Conservation (phyloP, 2,113 vertebrate genomes). For the Phrynocephalus versicolor region DNA sequence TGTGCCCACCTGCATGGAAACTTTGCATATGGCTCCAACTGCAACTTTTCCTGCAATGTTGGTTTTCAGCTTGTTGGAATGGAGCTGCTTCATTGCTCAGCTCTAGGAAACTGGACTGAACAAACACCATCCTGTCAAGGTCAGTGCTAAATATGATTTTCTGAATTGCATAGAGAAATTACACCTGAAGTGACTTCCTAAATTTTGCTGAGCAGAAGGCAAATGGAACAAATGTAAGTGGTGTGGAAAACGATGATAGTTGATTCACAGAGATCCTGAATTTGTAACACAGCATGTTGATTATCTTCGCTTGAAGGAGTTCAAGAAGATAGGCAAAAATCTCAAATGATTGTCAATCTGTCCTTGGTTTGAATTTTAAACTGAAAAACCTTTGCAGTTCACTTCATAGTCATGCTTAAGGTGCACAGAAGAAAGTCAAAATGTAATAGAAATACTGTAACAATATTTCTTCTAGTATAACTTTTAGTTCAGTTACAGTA, state of each 20-base stretch:
- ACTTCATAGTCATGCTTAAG: too few species aligned
- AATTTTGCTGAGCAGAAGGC: not conserved
- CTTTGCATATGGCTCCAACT: slow-evolving; percentile 67
- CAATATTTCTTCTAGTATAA: too few species aligned
- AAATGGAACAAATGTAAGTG: not conserved
- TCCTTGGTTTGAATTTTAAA: too few species aligned
- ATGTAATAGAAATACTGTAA: too few species aligned
- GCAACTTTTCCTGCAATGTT: slow-evolving; percentile 59
- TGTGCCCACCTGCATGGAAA: slow-evolving; percentile 50
- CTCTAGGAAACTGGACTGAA: slow-evolving; percentile 49
- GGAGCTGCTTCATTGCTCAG: not conserved
- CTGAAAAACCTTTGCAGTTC: too few species aligned
- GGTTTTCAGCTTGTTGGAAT: slow-evolving; percentile 45
- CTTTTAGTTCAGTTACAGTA: too few species aligned
- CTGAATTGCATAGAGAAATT: not conserved
- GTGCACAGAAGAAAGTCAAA: too few species aligned
- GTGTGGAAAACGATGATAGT: not conserved
- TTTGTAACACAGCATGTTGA: not conserved
- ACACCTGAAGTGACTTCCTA: not conserved
- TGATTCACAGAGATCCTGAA: not conserved
- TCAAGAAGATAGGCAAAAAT: too few species aligned
- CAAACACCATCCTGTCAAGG: slow-evolving; percentile 51
- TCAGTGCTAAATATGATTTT: not conserved
- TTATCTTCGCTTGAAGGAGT: not conserved
- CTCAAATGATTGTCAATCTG: too few species aligned